These are phyloP conservation scores for Typhlichthys eigenmanni DNA, from an alignment of 2,797 vertebrate species.

Conservation along the genomic window DNA sequence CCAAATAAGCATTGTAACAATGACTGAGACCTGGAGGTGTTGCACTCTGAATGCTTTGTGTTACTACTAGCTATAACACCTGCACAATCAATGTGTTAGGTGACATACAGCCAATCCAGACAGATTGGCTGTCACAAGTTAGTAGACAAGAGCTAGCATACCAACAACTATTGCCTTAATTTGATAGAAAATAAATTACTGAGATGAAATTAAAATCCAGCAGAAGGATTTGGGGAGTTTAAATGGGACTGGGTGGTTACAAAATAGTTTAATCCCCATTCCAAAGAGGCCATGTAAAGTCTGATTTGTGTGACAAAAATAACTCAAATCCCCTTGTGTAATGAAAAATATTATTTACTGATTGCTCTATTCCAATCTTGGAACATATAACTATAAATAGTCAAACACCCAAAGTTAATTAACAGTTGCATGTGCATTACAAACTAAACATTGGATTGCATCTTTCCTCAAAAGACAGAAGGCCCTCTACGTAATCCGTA, in stretches of 20 bases:
- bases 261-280: conserved; percentile 26
- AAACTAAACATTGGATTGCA: background rate
- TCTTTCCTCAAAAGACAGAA: no score
- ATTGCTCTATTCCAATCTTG: conserved; percentile 23
- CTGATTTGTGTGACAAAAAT: conserved; percentile 38
- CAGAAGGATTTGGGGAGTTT: conserved; percentile 10
- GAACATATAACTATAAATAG: background rate
- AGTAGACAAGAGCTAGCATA: background rate
- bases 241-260: conserved; percentile 30
- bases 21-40: conserved; percentile 6
- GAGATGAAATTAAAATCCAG: conserved; percentile 19
- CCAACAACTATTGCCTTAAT: background rate
- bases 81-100: conserved; percentile 9
- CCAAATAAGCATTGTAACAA: conserved; percentile 3
- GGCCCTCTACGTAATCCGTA: conserved; percentile 37
- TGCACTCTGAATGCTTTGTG: conserved; percentile 19
- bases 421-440: background rate
- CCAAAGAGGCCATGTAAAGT: conserved; percentile 21
- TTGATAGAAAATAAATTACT: conserved; percentile 9
- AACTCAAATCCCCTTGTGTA: conserved; percentile 46
- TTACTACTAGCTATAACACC: background rate
- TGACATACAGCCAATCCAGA: conserved; percentile 6
- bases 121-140: background rate
- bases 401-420: background rate
- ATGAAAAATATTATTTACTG: conserved; percentile 2